Evolutionary conservation across 2,797 vertebrate species (phyloP), one percentile per base, ranked within the genome.

Genomic region (Carapus acus): DNA sequence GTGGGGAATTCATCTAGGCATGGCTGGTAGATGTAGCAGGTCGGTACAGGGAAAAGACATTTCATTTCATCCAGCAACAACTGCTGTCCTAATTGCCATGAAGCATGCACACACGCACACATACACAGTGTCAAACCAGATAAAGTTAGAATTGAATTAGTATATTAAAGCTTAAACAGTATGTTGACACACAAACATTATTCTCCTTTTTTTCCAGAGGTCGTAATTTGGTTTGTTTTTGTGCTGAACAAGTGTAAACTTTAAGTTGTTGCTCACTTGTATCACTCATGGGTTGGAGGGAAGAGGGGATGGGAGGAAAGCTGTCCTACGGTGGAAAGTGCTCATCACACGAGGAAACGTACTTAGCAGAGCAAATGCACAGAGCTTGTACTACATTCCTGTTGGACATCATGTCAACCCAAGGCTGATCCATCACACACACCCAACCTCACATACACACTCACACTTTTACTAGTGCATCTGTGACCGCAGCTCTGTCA

Each of bases 31-130:
- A 41, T 65, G 57, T 34, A 61, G 24, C 37, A 18, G 59, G 51
- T 59, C 59, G 70, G 59, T 73, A 80, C 83, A 87, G 79, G 84
- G 82, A 81, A 91, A 89, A 85, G 79, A 85, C 81, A 90, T 91
- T 89, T 86, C 87, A 85, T 87, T 86, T 86, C 27, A 69, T 52
- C 42, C 23, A 55, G 43, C 47, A 87, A 90, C 85, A 83, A 33
- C 71, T 71, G 86, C 82, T 82, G 79, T 79, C 85, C 82, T 85
- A 88, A 90, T 87, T 86, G 90, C 80, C 85, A 82, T 89, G 85
- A 88, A 83, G 86, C 73, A 89, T 52, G 36, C 21, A 36, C n/a
- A 41, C 19, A 44, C 43, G 22, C 9, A 27, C 12, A 46, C 53
- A 45, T 19, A 41, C 27, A 44, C 34, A 57, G 8, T 38, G 37